A percentile compares a stretch with the other conserved stretches of the same genome.
These are phyloP conservation scores for Lasiurus borealis DNA, from an alignment of 2,113 vertebrate genomes.

Conservation along the genomic window DNA sequence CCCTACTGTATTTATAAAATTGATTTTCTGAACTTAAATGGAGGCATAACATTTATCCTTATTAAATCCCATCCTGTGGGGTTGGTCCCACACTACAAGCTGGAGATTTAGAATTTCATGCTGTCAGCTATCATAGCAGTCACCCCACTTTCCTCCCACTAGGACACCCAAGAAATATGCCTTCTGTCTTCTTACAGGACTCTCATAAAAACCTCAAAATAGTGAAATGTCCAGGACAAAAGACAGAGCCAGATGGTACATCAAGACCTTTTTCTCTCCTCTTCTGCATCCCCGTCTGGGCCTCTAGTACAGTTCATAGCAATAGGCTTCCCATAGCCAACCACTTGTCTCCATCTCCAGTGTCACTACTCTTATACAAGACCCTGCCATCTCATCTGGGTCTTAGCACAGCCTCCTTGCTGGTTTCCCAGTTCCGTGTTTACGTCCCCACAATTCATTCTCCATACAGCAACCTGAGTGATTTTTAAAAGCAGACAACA, in stretches of 20 bases:
- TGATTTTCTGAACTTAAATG: slow-evolving; percentile 71
- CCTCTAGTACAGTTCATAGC: not conserved
- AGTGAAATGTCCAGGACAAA: slow-evolving; percentile 21
- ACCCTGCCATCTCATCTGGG: not conserved
- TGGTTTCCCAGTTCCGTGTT: not conserved
- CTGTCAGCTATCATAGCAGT: slow-evolving; percentile 37
- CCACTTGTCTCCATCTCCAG: not conserved
- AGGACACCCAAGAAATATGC: not conserved
- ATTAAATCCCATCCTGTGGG: slow-evolving; percentile 70
- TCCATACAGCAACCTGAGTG: not conserved
- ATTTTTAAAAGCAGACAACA: not conserved
- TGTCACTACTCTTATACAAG: not conserved
- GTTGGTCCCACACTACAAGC: slow-evolving; percentile 27
- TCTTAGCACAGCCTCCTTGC: not conserved
- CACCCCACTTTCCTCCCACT: not conserved
- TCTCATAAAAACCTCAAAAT: not conserved
- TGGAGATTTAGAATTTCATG: slow-evolving; percentile 42
- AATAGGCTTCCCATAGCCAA: not conserved
- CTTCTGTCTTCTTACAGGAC: slow-evolving; percentile 3
- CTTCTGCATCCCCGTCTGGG: rapidly evolving
- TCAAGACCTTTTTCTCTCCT: not conserved
- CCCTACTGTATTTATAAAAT: slow-evolving; percentile 46
- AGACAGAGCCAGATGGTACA: not conserved
- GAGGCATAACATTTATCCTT: slow-evolving; percentile 62
- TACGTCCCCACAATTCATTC: not conserved